These are phyloP conservation scores for Rhodeus uyekii DNA, from an alignment of 2,797 vertebrate species.

Conservation along the genomic window DNA sequence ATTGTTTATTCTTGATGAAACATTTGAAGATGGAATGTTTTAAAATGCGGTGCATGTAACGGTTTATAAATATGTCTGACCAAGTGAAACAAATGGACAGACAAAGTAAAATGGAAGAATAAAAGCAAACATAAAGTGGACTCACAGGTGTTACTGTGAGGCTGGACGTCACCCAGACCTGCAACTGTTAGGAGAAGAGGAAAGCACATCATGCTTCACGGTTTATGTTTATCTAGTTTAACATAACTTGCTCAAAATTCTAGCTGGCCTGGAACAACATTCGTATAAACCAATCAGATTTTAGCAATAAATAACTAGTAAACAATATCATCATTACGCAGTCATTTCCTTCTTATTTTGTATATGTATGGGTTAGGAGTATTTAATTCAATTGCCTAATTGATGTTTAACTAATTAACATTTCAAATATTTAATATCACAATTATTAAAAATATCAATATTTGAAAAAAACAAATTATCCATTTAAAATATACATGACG, in stretches of 20 bases:
- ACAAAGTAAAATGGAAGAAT: neutral
- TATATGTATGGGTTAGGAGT: neutral
- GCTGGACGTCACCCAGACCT: constrained; percentile 14
- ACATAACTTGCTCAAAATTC: neutral
- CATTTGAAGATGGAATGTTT: neutral
- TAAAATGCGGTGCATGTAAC: neutral
- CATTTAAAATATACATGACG: neutral
- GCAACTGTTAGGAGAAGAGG: constrained; percentile 32
- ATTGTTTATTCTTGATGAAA: neutral
- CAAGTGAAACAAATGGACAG: neutral
- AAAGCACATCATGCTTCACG: neutral
- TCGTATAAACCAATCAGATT: neutral
- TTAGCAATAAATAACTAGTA: neutral
- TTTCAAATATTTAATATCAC: too few relatives aligned
- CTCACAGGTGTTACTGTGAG: constrained; percentile 27
- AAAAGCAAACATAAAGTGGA: constrained; percentile 9
- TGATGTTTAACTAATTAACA: neutral
- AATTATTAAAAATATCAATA: neutral
- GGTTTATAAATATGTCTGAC: neutral
- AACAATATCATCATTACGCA: neutral
- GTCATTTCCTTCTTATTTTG: too few relatives aligned
- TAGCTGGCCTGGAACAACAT: neutral
- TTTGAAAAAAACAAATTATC: neutral
- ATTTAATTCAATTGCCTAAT: neutral
- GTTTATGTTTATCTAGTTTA: neutral